A percentile compares a stretch with the other conserved stretches of the same genome.
Conservation (phyloP, 2,797 vertebrate genomes). For the Crenuchus spilurus region DNA sequence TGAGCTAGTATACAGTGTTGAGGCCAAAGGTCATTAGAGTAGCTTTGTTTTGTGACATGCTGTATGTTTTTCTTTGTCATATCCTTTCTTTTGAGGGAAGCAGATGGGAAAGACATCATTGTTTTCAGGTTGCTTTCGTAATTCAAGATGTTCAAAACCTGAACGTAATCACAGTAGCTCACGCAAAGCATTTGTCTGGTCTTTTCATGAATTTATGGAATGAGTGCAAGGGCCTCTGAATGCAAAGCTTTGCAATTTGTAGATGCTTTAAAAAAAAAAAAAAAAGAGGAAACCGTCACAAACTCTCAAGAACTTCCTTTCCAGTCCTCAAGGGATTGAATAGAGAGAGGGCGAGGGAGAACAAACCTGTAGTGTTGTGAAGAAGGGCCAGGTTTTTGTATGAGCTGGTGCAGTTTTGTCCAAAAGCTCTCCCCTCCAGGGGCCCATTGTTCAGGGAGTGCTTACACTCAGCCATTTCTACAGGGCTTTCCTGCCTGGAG, state of each 20-base stretch:
- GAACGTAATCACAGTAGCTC: neutral
- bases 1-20: no score
- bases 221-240: neutral
- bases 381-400: constrained; percentile 28
- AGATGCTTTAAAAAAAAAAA: constrained; percentile 8
- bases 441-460: constrained; percentile 52
- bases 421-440: constrained; percentile 42
- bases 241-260: neutral
- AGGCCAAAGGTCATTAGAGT: neutral
- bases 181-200: neutral
- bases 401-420: constrained; percentile 34
- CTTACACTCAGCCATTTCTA: constrained; percentile 34
- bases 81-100: no score
- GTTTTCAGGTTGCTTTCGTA: neutral
- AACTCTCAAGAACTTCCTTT: constrained; percentile 25
- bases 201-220: no score
- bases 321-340: neutral
- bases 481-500: constrained; percentile 28
- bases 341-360: constrained; percentile 4
- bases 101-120: neutral
- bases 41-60: neutral
- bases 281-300: constrained; percentile 37
- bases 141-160: neutral
- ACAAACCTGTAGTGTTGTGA: constrained; percentile 4
- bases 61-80: no score